Base-by-base conservation (phyloP, 1,140 invertebrate species). In the Euwallacea similis region DNA sequence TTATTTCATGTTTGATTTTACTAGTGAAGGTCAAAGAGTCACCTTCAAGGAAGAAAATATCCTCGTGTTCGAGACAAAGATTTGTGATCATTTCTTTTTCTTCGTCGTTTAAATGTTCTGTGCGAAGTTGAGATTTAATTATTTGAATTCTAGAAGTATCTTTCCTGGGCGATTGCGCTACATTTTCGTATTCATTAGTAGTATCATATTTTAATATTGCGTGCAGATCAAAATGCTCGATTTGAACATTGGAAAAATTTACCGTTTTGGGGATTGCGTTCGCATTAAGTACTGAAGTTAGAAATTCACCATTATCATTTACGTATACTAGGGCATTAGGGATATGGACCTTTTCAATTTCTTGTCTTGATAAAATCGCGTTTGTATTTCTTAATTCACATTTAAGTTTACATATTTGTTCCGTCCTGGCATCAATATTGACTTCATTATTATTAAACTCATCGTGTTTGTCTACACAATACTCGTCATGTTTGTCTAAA, bases 231-330 rank as follows among this genome's bases (percentile, higher is more conserved):
- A 59, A 21, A n/a, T 43, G 10, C 21, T 58, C 66, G 11, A 67
- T 11, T 41, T 6, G 10, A n/a, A 67, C 46, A 46, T 67, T 42
- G 2, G 56, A 59, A 46, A 59, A 46, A 10, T 67, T 41, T 6
- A 61, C 13, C 10, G 11, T 42, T 62, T 61, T 62, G 7, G 41
- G 58, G 50, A 61, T 60, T 11, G 21, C 66, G 15, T 60, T 69
- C 6, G 46, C 11, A 11, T 68, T 68, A 7, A 68, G 15, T 9
- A 68, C 42, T 58, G 66, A 68, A n/a, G 66, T 68, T n/a, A 69
- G 13, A 15, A 33, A 59, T 66, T 66, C 42, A 47, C 47, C 58
- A 41, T 43, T 42, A 53, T 50, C 55, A 10, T 59, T 59, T 16
- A 67, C 56, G 2, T 42, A 13, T 10, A 68, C 66, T 60, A 68